These are phyloP conservation scores for Leucoraja ocellata DNA, from an alignment of 2,797 vertebrate species.

Conservation along the genomic window DNA sequence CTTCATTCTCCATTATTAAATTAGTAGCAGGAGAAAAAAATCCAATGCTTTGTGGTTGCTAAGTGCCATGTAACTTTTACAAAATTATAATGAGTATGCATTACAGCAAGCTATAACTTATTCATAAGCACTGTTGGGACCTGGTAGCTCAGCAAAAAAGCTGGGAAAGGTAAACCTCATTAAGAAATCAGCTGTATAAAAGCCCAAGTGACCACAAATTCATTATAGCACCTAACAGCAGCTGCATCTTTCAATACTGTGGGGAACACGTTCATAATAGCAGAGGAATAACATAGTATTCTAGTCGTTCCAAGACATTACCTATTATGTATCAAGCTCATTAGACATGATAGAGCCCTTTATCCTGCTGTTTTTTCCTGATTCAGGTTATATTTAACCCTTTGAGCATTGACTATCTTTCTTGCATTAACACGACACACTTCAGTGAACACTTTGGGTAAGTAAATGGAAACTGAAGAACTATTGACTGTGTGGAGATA, in stretches of 20 bases:
- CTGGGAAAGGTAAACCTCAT: conserved; percentile 36
- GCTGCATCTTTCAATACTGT: conserved; percentile 23
- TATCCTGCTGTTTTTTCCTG: background rate
- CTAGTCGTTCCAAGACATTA: background rate
- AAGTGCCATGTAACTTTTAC: conserved; percentile 24
- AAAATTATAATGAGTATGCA: conserved; percentile 35
- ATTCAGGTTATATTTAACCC: background rate
- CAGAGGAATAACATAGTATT: conserved; percentile 28
- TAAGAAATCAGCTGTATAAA: conserved; percentile 38
- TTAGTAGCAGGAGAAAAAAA: conserved; percentile 19
- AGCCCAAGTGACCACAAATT: conserved; percentile 16
- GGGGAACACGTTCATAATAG: conserved; percentile 29
- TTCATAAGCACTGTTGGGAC: conserved; percentile 37
- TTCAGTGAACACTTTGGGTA: background rate
- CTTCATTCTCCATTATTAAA: background rate
- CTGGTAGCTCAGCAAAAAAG: conserved; percentile 30
- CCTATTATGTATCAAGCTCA: conserved; percentile 12
- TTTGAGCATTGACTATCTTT: background rate
- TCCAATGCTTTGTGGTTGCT: background rate
- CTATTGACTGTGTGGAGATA: background rate
- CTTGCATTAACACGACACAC: background rate
- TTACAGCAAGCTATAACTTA: conserved; percentile 23
- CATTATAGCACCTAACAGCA: conserved; percentile 35
- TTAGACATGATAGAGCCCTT: background rate
- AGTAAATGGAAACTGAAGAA: conserved; percentile 1